These are phyloP conservation scores for Phymorhynchus buccinoides DNA, from an alignment of 1,140 invertebrate species.

Conservation along the genomic window DNA sequence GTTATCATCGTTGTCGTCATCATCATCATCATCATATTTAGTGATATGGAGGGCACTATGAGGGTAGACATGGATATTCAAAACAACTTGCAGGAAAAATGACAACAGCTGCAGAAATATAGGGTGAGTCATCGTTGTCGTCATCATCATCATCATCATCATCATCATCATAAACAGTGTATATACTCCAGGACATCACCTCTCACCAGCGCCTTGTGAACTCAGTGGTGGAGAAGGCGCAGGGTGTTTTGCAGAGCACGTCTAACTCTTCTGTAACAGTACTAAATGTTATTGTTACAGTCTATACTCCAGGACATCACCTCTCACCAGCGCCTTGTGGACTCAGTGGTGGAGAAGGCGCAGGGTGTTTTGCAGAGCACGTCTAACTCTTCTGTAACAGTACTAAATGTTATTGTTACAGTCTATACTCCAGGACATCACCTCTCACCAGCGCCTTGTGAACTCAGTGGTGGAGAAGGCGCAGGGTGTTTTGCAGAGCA, in stretches of 20 bases:
- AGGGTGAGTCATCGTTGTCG: too few relatives aligned
- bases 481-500: background rate
- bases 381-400: constrained; percentile 76
- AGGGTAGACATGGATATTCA: constrained; percentile 80
- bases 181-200: constrained; percentile 88
- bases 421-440: constrained; percentile 89
- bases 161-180: too few relatives aligned
- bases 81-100: constrained; percentile 87
- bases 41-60: constrained; percentile 86
- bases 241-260: too few relatives aligned
- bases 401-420: too few relatives aligned
- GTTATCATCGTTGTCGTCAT: too few relatives aligned
- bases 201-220: constrained; percentile 92
- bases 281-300: too few relatives aligned
- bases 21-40: too few relatives aligned
- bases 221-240: constrained; percentile 86
- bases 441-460: constrained; percentile 87
- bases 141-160: too few relatives aligned
- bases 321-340: constrained; percentile 90
- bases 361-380: constrained; percentile 80
- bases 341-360: constrained; percentile 90
- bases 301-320: constrained; percentile 89
- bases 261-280: too few relatives aligned
- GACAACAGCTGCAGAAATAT: constrained; percentile 88
- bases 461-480: background rate